A percentile compares a stretch with the other conserved stretches of the same genome.
Conservation (phyloP, 2,113 vertebrate genomes). For the Prunella himalayana region DNA sequence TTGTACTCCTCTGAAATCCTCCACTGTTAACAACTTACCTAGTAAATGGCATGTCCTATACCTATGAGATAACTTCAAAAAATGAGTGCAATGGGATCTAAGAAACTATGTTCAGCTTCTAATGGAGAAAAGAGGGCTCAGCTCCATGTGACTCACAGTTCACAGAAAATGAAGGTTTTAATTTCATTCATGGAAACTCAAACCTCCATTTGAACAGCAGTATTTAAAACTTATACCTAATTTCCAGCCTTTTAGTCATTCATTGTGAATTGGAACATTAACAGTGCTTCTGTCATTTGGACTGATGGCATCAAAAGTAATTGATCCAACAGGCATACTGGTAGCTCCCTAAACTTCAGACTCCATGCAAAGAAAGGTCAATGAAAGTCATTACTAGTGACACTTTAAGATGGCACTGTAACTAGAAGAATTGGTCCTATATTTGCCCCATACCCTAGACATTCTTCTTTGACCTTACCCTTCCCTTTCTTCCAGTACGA, state of each 20-base stretch:
- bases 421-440: not conserved
- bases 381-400: not conserved
- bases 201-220: not conserved
- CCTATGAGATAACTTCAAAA: slow-evolving; percentile 8
- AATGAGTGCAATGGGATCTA: slow-evolving; percentile 11
- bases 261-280: not conserved
- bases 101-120: slow-evolving; percentile 3
- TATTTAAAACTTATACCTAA: not conserved
- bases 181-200: not conserved
- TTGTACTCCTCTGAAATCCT: slow-evolving; percentile 37
- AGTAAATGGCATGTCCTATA: not conserved
- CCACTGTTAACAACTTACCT: not conserved
- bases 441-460: not conserved
- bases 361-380: not conserved
- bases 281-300: not conserved
- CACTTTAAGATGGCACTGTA: not conserved
- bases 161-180: not conserved
- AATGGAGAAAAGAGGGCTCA: not conserved
- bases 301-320: not conserved
- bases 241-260: not conserved
- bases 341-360: not conserved
- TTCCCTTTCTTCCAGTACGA: not conserved
- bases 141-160: not conserved
- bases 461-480: not conserved
- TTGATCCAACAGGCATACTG: not conserved